Evolutionary conservation across 2,797 vertebrate genomes (phyloP).

Genomic region (Forpus xanthops): DNA sequence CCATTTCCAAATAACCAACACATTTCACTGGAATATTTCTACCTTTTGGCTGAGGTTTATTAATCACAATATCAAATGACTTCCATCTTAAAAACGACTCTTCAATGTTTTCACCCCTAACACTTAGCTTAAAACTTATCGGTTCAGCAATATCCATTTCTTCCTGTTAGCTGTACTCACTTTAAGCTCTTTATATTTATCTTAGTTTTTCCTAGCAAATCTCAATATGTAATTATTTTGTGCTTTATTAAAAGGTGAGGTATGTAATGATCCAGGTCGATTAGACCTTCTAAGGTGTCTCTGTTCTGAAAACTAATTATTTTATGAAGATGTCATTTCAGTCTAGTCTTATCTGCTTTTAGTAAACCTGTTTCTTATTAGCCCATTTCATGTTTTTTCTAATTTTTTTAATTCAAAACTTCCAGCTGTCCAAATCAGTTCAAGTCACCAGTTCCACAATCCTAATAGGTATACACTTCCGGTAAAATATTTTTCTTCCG

Average conservation of each 20-base stretch:
- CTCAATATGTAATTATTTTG: neutral
- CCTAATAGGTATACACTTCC: neutral
- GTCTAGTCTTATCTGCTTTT: neutral
- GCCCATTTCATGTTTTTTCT: neutral
- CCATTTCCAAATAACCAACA: neutral
- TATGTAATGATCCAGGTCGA: neutral
- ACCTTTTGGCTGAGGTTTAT: neutral
- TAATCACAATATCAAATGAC: neutral
- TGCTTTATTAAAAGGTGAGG: neutral
- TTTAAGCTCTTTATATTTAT: neutral
- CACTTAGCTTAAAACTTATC: neutral
- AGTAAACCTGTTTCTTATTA: neutral
- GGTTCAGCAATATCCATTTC: neutral
- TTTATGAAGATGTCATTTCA: neutral
- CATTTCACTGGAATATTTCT: neutral
- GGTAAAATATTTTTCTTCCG: neutral
- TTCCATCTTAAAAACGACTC: neutral
- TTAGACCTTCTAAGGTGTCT: neutral
- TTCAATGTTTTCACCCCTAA: neutral
- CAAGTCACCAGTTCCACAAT: neutral
- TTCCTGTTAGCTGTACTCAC: neutral
- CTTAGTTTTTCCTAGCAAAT: neutral
- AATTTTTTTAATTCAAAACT: neutral
- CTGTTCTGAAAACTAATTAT: neutral
- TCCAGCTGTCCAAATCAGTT: neutral